phyloP scores from a whole-genome alignment of 1,140 invertebrate species.

The Ridgeia piscesae region DNA sequence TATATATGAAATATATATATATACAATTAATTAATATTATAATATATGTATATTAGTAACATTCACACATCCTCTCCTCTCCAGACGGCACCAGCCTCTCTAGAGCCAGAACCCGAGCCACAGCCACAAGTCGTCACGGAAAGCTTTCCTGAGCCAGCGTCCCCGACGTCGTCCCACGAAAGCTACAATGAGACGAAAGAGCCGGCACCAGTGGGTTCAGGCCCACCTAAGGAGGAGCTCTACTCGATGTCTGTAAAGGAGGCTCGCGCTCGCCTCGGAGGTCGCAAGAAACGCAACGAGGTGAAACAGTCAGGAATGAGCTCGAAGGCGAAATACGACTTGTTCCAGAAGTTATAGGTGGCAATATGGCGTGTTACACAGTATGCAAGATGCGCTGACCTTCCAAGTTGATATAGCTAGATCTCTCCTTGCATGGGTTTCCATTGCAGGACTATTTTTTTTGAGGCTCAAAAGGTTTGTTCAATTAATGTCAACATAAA shows the following conservation, averaged over 20 bases:
- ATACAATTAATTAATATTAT: no score
- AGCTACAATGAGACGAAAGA: not conserved
- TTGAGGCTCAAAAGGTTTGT: no score
- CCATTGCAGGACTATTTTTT: no score
- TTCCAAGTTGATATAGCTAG: no score
- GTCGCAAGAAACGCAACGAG: not conserved
- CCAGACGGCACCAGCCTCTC: not conserved
- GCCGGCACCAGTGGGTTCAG: not conserved
- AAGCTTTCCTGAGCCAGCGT: not conserved
- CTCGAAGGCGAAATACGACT: not conserved
- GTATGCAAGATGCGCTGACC: not conserved
- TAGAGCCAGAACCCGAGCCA: not conserved
- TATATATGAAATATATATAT: no score
- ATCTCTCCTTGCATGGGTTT: no score
- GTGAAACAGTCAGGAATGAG: not conserved
- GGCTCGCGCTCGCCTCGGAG: not conserved
- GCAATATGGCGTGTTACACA: not conserved
- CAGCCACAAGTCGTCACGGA: not conserved
- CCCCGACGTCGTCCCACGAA: not conserved
- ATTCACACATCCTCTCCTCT: not conserved
- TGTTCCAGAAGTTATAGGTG: not conserved
- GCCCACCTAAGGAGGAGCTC: not conserved
- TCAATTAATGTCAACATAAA: no score
- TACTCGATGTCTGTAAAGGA: not conserved
- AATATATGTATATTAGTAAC: not conserved